phyloP scores from a whole-genome alignment of 23 tunicate species.

The Styela plicata region DNA sequence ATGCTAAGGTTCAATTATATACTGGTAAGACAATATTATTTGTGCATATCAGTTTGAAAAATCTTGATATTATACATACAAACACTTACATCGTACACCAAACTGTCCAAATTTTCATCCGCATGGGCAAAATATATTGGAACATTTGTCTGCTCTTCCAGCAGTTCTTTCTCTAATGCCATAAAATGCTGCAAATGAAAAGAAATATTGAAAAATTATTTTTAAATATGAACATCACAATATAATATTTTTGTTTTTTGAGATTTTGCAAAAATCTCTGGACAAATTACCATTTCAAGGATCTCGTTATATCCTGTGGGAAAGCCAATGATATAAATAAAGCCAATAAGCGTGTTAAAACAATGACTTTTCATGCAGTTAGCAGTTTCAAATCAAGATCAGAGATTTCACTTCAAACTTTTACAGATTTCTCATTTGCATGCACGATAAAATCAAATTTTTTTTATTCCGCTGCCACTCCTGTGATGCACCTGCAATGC shows the following conservation, averaged over 20 bases:
- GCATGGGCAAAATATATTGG: slow-evolving; percentile 84
- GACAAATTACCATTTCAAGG: background rate
- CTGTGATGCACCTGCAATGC: too few species aligned
- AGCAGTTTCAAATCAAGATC: too few species aligned
- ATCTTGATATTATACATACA: background rate
- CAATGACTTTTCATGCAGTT: too few species aligned
- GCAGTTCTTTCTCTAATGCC: slow-evolving; percentile 50
- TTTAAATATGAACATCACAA: too few species aligned
- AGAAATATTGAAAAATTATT: background rate
- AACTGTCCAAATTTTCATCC: slow-evolving; percentile 56
- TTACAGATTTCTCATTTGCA: too few species aligned
- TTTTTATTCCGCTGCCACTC: too few species aligned
- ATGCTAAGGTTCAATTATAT: background rate
- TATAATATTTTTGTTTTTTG: too few species aligned
- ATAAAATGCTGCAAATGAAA: slow-evolving; percentile 48
- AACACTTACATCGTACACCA: slow-evolving; percentile 30
- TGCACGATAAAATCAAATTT: too few species aligned
- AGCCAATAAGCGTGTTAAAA: too few species aligned
- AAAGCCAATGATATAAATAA: background rate
- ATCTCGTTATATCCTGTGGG: too few species aligned
- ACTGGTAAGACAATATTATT: background rate
- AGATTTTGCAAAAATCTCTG: too few species aligned
- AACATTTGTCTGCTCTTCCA: slow-evolving; percentile 43
- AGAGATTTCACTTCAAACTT: too few species aligned
- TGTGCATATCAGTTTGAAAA: background rate